Conservation (phyloP, 2,113 vertebrate species). For the Leptosomus discolor region DNA sequence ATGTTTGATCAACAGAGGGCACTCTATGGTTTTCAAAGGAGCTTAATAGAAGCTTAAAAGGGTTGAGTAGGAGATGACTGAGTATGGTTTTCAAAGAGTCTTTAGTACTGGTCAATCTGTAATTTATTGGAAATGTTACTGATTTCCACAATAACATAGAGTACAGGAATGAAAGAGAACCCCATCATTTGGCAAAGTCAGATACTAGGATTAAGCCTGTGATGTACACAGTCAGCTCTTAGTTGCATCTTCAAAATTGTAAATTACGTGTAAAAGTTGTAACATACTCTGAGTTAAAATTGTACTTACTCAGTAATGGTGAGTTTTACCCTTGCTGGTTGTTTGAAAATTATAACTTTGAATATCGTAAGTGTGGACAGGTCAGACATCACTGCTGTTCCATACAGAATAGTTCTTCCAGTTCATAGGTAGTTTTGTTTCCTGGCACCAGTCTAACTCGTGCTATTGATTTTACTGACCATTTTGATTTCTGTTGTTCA, state of each 20-base stretch:
- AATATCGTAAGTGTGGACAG: not conserved
- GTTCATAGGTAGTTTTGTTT: constrained; percentile 4
- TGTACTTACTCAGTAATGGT: not conserved
- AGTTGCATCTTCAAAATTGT: constrained; percentile 36
- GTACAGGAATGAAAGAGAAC: constrained; percentile 65
- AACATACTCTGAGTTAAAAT: not conserved
- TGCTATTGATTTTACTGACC: not conserved
- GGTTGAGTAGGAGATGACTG: not conserved
- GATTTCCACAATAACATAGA: constrained; percentile 66
- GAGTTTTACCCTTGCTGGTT: not conserved
- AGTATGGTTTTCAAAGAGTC: constrained; percentile 17
- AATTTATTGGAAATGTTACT: constrained; percentile 75
- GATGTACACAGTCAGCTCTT: constrained; percentile 32
- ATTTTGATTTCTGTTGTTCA: not conserved
- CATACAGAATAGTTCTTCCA: not conserved
- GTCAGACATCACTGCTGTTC: not conserved
- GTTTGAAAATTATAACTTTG: not conserved
- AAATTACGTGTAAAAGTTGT: constrained; percentile 53
- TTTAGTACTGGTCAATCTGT: constrained; percentile 70
- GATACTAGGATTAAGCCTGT: constrained; percentile 56
- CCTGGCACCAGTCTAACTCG: not conserved
- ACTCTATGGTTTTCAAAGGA: constrained; percentile 74
- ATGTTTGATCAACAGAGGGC: constrained; percentile 77
- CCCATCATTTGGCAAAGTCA: constrained; percentile 68
- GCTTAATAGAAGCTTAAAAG: not conserved